Base-by-base conservation (phyloP, 2,797 vertebrate genomes). In the Darevskia nairensis region DNA sequence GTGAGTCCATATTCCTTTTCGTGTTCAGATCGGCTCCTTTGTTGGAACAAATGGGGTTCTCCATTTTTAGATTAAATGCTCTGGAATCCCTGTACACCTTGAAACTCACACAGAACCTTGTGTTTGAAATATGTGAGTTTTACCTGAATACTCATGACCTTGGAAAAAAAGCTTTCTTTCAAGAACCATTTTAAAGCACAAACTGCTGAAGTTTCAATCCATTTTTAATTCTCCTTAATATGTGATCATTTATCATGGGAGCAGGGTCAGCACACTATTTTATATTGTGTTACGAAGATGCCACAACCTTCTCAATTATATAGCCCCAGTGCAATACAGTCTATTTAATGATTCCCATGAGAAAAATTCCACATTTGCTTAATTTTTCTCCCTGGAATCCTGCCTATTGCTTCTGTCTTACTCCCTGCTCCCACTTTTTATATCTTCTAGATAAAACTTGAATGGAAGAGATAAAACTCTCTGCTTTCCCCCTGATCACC, bases 301-400 rank as follows among this genome's bases (percentile, higher is more conserved):
- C 3, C 76, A 79, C 50, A 82, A 44, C 69, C 50, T 91, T 90
- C 88, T 89, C 86, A 81, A 0, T 88, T 92, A 88, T 3, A 50
- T 21, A 89, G 75, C 50, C 59, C 9, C 64, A 59, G 2, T 23
- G 84, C 10, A 29, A 85, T 92, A 90, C 75, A 80, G 39, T 72
- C 75, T 11, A n/a, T 89, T 75, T 90, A 71, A 92, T 61, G n/a
- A 90, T 68, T 27, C 80, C 74, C 86, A 80, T 84, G 71, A 88
- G 88, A 64, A 86, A 32, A 59, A 89, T 27, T 90, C n/a, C 29
- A 86, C 44, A 84, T 89, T 88, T 79, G 25, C 66, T 82, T 93
- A 86, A 85, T 74, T 88, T 80, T 90, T 80, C 69, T 88, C 74
- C 59, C 87, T 64, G 66, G 66, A 94, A 89, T 90, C 75, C 50